Evolutionary conservation across 2,888 invertebrate genomes (phyloP).

Genomic region (Synergus gifuensis): DNA sequence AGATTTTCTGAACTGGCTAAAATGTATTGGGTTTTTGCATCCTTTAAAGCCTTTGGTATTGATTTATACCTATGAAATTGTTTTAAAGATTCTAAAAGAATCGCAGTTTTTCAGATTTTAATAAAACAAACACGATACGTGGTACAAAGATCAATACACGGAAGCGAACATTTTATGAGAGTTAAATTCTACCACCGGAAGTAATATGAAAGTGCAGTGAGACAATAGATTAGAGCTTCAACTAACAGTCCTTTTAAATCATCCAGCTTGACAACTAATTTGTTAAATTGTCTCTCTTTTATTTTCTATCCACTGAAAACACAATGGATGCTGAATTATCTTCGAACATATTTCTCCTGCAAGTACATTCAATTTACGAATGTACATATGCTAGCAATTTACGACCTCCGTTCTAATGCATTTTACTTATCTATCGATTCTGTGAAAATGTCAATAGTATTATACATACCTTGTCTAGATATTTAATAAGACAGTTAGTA

Average conservation of each 20-base stretch:
- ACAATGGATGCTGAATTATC: conserved; percentile 16
- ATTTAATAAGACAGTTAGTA: not conserved
- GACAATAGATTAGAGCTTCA: conserved; percentile 21
- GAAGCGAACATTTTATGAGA: not conserved
- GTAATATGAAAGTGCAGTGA: conserved; percentile 18
- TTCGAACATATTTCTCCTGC: not conserved
- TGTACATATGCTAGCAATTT: conserved; percentile 19
- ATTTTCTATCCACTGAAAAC: not conserved
- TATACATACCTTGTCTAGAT: not conserved
- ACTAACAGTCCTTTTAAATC: conserved; percentile 15
- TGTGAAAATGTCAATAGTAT: not conserved
- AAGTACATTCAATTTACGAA: conserved; percentile 12
- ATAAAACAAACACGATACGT: not conserved
- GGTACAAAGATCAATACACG: not conserved
- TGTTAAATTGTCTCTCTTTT: conserved; percentile 16
- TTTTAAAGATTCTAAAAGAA: not conserved
- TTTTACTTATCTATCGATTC: not conserved
- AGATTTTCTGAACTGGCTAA: too few species aligned
- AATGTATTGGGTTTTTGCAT: too few species aligned
- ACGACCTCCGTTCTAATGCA: not conserved
- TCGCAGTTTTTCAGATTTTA: not conserved
- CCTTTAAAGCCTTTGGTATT: too few species aligned
- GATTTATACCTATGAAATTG: not conserved
- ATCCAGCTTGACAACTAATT: conserved; percentile 17
- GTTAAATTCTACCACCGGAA: not conserved